Percentiles rank a stretch among this genome's conserved stretches.
These are phyloP conservation scores for Marasmarcha lunaedactyla DNA, from an alignment of 2,888 invertebrate species.

Conservation along the genomic window DNA sequence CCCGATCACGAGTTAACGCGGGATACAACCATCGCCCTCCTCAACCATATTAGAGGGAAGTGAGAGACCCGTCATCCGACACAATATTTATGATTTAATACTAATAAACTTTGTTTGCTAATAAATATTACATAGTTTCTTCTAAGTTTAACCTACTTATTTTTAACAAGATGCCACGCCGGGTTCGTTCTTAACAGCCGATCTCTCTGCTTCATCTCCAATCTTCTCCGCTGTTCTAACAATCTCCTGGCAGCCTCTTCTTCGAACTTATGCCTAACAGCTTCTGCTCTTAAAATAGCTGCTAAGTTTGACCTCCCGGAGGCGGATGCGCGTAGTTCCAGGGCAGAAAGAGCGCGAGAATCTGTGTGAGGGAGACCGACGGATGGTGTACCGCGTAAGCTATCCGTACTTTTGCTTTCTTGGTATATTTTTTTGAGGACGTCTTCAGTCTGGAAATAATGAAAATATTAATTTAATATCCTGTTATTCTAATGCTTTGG, in stretches of 20 bases:
- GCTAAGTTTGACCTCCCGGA: constrained; percentile 73
- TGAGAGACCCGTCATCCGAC: too few species aligned
- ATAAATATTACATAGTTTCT: too few species aligned
- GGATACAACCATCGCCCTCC: too few species aligned
- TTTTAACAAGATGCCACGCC: constrained; percentile 77
- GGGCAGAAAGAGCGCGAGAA: constrained; percentile 53
- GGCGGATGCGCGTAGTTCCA: constrained; percentile 46
- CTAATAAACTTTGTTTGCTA: too few species aligned
- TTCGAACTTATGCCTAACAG: constrained; percentile 73
- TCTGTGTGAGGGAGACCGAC: constrained; percentile 24
- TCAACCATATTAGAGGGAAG: too few species aligned
- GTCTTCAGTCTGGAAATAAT: constrained; percentile 17
- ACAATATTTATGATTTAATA: too few species aligned
- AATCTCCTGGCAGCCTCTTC: constrained; percentile 70
- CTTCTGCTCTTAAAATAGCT: constrained; percentile 74
- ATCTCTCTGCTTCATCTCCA: constrained; percentile 71
- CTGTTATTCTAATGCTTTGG: too few species aligned
- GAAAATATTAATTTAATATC: too few species aligned
- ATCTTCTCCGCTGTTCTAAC: constrained; percentile 70
- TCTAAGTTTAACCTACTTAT: too few species aligned
- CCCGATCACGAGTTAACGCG: too few species aligned
- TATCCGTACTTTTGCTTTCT: constrained; percentile 40
- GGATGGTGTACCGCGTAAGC: constrained; percentile 25
- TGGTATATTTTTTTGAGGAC: constrained; percentile 46
- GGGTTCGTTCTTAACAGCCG: constrained; percentile 73